phyloP scores from a whole-genome alignment of 2,113 vertebrate genomes.

The Numida meleagris region DNA sequence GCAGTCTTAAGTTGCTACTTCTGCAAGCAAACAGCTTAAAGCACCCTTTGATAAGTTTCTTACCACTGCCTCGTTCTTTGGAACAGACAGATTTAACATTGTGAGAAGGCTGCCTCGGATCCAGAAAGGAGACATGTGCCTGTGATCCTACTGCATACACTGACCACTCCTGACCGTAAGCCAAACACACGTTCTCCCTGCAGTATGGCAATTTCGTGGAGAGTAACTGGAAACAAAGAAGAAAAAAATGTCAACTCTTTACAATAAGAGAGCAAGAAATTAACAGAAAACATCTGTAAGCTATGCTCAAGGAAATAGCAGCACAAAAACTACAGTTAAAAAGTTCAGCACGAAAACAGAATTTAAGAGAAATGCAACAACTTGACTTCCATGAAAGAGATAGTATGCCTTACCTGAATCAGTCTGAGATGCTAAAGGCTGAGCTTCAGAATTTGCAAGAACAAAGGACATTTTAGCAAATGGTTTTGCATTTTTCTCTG shows the following conservation, averaged over 20 bases:
- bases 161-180: conserved; percentile 96
- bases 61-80: conserved; percentile 94
- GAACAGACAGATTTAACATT: conserved; percentile 93
- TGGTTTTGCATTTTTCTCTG: background rate
- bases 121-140: conserved; percentile 96
- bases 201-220: conserved; percentile 96
- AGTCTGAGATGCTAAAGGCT: background rate
- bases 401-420: background rate
- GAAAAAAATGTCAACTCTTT: background rate
- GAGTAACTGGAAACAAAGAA: conserved; percentile 82
- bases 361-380: background rate
- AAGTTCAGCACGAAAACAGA: background rate
- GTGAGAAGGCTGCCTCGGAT: conserved; percentile 91
- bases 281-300: background rate
- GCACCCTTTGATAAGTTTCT: conserved; percentile 31
- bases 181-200: conserved; percentile 97
- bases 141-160: conserved; percentile 98
- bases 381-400: background rate
- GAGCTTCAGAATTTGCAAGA: background rate
- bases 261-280: background rate
- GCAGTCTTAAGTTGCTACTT: background rate
- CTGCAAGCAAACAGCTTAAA: background rate
- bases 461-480: background rate
- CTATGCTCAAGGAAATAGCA: background rate
- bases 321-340: background rate